Evolutionary conservation across 1,140 invertebrate genomes (phyloP).

Genomic region (Vanessa tameamea): DNA sequence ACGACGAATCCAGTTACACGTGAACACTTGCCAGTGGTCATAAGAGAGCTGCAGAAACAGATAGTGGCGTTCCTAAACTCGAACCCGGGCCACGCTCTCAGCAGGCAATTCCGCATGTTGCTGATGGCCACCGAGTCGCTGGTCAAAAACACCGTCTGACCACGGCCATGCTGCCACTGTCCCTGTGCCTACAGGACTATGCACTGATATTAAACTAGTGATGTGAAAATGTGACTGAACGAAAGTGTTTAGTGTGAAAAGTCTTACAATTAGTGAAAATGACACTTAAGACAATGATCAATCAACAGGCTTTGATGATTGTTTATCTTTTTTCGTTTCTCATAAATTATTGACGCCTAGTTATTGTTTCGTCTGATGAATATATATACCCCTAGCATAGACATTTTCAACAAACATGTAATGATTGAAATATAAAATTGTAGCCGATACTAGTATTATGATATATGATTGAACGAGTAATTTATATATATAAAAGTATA

Average conservation of each 20-base stretch:
- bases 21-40: constrained; percentile 91
- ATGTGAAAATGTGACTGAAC: background rate
- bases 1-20: constrained; percentile 87
- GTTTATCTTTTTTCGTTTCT: background rate
- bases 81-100: constrained; percentile 86
- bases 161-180: constrained; percentile 37
- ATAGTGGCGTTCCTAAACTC: constrained; percentile 85
- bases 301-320: background rate
- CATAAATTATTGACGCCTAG: background rate
- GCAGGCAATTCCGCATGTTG: constrained; percentile 88
- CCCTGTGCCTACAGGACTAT: constrained; percentile 29
- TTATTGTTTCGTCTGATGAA: too few relatives aligned
- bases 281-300: background rate
- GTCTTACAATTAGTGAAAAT: background rate
- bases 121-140: constrained; percentile 88
- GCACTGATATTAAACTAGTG: constrained; percentile 10
- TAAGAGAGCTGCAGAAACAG: constrained; percentile 88
- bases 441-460: too few relatives aligned
- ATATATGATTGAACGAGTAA: too few relatives aligned
- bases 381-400: too few relatives aligned
- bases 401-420: too few relatives aligned
- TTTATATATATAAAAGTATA: too few relatives aligned
- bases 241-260: background rate
- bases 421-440: too few relatives aligned
- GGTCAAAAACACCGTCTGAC: constrained; percentile 58